Base-by-base conservation (phyloP, 2,888 invertebrate species). In the Rhodophaea formosa region DNA sequence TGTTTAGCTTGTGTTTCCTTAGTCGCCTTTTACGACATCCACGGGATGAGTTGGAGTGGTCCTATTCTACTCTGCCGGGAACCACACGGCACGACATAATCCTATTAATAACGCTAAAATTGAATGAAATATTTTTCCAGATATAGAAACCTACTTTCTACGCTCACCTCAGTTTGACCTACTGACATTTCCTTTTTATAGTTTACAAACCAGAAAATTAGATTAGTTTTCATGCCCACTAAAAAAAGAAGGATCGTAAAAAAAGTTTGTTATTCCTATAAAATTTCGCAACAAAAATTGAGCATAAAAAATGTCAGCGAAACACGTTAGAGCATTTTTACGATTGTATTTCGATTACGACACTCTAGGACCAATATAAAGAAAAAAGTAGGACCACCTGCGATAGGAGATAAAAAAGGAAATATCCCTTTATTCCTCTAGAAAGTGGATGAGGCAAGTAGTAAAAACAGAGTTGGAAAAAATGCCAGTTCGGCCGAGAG, bases 401-500 rank as follows among this genome's bases (percentile, higher is more conserved):
- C 75, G 71, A 66, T 52, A 62, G 61, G 64, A 60, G 67, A 65
- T 54, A 62, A 70, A 70, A 79, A 77, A 82, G 69, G 72, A 79
- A 78, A 75, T 72, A 72, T 66, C 68, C 60, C 58, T 51, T 35
- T 51, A 51, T 51, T 73, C 65, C 69, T 74, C 71, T 75, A 83
- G 80, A 81, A 82, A 83, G 77, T 71, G 69, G 76, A 80, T 80
- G 79, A 72, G 72, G 78, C 68, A 47, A 66, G 72, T 67, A 77
- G 82, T 83, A 87, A 86, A 84, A 86, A 83, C 79, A 74, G 68
- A 72, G 74, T 68, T 67, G 76, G 77, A 85, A 86, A 81, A 86
- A 86, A 75, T 74, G 63, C 67, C 72, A 68, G 66, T 62, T 71
- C 65, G 76, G 62, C 66, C 62, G 73, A 70, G 76, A 75, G 74